Evolutionary conservation across 64 coral and sea anemone genomes (phyloP), one percentile per base, ranked within the genome.

Genomic region (Montipora sp.): DNA sequence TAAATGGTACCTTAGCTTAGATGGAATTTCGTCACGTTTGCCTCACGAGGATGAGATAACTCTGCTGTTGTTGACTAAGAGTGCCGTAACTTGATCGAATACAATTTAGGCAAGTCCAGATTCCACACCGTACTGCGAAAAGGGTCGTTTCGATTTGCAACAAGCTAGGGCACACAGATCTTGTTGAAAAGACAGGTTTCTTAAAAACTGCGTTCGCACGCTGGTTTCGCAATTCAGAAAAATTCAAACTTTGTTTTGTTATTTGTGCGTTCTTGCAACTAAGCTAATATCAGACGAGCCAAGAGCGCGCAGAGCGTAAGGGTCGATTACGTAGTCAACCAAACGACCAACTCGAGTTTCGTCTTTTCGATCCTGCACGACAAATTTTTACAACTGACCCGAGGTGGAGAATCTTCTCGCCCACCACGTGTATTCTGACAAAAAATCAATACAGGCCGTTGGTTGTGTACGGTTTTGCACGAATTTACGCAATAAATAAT

Each of bases 281-380:
- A 9, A 85, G 65, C 82, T 84, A 85, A 85, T 85, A 85, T 85
- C 82, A 85, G 82, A 18, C 65, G 65, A 85, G 66, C 63, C n/a
- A 71, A 21, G 63, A 85, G 65, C 36, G 82, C 8, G 71, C 44
- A 71, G 68, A 15, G 65, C 45, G 22, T 68, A 6, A 85, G 36
- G n/a, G 45, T 22, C 82, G 82, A 85, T 85, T 71, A 85, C 82
- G 82, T 72, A 50, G 63, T 13, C 81, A 19, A 68, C 47, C 46
- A 18, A 47, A 44, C 44, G 45, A 85, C 46, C 22, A 71, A 85
- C 66, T 46, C 46, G 18, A 71, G 66, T 48, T 71, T 85, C 61
- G 45, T 63, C 46, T 44, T 45, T 72, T 85, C 82, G 61, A 85
- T 22, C 46, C 14, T 8, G 82, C 82, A 85, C 82, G 82, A 72